These are phyloP conservation scores for Hydrolagus colliei DNA, from an alignment of 2,797 vertebrate species.

Conservation along the genomic window DNA sequence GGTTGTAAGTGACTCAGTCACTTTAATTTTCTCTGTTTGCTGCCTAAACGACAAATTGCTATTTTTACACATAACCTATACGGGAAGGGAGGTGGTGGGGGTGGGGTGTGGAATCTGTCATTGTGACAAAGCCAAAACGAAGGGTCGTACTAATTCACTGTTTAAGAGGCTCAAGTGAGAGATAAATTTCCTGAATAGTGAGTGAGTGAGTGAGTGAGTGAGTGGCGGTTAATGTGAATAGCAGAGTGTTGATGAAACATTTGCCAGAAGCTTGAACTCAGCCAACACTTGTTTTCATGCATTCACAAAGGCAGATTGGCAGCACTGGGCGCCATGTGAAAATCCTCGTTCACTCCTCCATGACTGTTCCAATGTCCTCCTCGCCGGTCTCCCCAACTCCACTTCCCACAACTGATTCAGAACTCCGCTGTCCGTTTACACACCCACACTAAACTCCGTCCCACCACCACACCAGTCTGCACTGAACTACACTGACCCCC, in stretches of 20 bases:
- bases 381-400: too few species aligned
- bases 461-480: too few species aligned
- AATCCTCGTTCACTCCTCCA: background rate
- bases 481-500: too few species aligned
- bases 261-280: background rate
- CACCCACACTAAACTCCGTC: too few species aligned
- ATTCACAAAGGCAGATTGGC: too few species aligned
- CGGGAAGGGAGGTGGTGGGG: background rate
- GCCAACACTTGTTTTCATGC: background rate
- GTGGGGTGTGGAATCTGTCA: background rate
- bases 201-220: too few species aligned
- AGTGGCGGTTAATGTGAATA: background rate
- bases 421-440: background rate
- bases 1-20: background rate
- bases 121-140: background rate
- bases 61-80: slow-evolving; percentile 15
- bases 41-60: slow-evolving; percentile 21
- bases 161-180: background rate
- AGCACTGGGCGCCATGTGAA: too few species aligned
- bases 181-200: background rate
- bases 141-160: background rate
- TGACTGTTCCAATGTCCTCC: background rate
- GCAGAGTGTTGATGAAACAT: background rate
- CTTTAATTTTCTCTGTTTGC: slow-evolving; percentile 9
- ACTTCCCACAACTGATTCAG: background rate